Conservation (phyloP, 2,888 invertebrate genomes). For the Clitarchus hookeri region DNA sequence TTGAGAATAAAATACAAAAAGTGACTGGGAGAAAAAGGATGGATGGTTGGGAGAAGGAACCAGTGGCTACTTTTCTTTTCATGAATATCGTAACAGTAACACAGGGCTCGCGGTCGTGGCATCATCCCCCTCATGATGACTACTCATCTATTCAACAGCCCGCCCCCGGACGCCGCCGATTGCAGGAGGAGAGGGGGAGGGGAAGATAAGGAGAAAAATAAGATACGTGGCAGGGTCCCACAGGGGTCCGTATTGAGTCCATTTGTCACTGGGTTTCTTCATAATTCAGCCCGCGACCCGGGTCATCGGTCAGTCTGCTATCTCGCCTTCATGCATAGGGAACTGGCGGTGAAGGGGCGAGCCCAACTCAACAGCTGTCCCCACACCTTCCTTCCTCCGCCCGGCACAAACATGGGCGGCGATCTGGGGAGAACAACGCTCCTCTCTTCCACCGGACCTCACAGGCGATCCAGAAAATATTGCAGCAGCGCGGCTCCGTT, state of each 20-base stretch:
- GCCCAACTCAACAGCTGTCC: not conserved
- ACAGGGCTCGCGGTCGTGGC: not conserved
- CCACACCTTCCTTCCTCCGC: not conserved
- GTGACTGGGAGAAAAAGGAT: not conserved
- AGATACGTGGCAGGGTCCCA: not conserved
- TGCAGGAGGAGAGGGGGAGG: not conserved
- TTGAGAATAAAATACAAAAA: constrained; percentile 17
- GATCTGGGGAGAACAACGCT: too few species aligned
- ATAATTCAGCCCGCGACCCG: constrained; percentile 34
- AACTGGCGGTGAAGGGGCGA: not conserved
- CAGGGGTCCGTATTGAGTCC: constrained; percentile 32
- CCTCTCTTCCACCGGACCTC: too few species aligned
- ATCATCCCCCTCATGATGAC: constrained; percentile 19
- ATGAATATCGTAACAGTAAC: constrained; percentile 24
- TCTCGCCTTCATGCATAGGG: constrained; percentile 2
- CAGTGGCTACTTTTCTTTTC: constrained; percentile 18
- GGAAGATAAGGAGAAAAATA: constrained; percentile 5
- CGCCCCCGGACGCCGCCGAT: not conserved
- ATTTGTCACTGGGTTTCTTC: constrained; percentile 34
- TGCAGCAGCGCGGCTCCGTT: too few species aligned
- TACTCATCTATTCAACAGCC: constrained; percentile 27
- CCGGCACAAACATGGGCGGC: not conserved
- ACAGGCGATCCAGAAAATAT: too few species aligned
- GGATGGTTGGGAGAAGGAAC: not conserved
- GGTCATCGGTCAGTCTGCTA: constrained; percentile 21